Percentiles rank a stretch among this genome's conserved stretches.
Evolutionary conservation across 1,140 invertebrate species (phyloP).

Genomic region (Rhysida immarginata): DNA sequence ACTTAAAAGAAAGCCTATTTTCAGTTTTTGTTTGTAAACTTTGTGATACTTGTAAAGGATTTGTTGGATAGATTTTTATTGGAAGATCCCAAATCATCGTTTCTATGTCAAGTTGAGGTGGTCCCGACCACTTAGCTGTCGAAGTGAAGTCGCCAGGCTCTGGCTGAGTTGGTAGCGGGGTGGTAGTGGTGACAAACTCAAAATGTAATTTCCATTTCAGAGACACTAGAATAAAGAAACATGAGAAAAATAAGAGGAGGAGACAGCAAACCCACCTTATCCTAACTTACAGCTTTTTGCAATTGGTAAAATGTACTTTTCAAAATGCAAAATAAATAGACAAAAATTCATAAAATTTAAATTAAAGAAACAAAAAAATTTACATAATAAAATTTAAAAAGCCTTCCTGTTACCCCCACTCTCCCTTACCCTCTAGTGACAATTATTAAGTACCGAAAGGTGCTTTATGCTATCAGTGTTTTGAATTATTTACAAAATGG

Average conservation of each 20-base stretch:
- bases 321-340: too few species aligned
- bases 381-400: too few species aligned
- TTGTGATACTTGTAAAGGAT: constrained; percentile 54
- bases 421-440: too few species aligned
- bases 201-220: constrained; percentile 88
- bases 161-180: constrained; percentile 15
- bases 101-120: constrained; percentile 70
- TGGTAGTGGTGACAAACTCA: constrained; percentile 77
- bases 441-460: too few species aligned
- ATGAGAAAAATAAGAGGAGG: constrained; percentile 13
- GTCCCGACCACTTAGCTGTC: constrained; percentile 61
- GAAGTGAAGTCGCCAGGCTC: constrained; percentile 25
- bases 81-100: constrained; percentile 97
- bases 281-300: too few species aligned
- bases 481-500: too few species aligned
- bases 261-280: not conserved
- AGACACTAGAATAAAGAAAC: constrained; percentile 57
- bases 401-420: too few species aligned
- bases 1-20: too few species aligned
- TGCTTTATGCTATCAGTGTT: too few species aligned
- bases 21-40: constrained; percentile 23
- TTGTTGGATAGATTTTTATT: constrained; percentile 77
- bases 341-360: constrained; percentile 13
- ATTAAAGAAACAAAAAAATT: too few species aligned
- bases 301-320: too few species aligned